Conservation (phyloP, 1,140 invertebrate genomes). For the Samia ricini region DNA sequence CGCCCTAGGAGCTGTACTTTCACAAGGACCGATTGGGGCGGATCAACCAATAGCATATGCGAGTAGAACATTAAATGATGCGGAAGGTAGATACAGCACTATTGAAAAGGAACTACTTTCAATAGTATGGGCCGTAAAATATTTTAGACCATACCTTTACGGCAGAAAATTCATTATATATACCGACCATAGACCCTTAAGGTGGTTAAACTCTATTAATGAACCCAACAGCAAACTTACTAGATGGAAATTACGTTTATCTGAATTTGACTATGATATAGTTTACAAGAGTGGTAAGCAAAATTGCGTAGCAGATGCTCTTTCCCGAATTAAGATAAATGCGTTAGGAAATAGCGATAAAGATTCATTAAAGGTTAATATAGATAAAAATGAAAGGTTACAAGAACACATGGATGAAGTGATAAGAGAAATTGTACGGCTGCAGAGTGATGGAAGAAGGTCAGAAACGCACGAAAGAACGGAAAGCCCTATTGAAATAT, state of each 20-base stretch:
- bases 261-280: constrained; percentile 18
- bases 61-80: too few relatives aligned
- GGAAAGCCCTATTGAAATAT: constrained; percentile 10
- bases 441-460: neutral
- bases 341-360: constrained; percentile 13
- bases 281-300: constrained; percentile 17
- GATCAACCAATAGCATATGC: too few relatives aligned
- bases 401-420: neutral
- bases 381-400: neutral
- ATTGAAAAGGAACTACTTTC: too few relatives aligned
- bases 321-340: constrained; percentile 19
- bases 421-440: neutral
- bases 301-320: constrained; percentile 15
- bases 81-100: too few relatives aligned
- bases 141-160: constrained; percentile 3
- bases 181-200: constrained; percentile 23
- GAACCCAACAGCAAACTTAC: constrained; percentile 16
- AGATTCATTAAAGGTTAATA: constrained; percentile 11
- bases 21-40: too few relatives aligned
- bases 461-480: neutral
- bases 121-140: too few relatives aligned
- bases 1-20: too few relatives aligned
- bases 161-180: constrained; percentile 12
- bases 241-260: constrained; percentile 14
- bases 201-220: constrained; percentile 30